Evolutionary conservation across 2,797 vertebrate species (phyloP).

Genomic region (Anolis apletophallus): DNA sequence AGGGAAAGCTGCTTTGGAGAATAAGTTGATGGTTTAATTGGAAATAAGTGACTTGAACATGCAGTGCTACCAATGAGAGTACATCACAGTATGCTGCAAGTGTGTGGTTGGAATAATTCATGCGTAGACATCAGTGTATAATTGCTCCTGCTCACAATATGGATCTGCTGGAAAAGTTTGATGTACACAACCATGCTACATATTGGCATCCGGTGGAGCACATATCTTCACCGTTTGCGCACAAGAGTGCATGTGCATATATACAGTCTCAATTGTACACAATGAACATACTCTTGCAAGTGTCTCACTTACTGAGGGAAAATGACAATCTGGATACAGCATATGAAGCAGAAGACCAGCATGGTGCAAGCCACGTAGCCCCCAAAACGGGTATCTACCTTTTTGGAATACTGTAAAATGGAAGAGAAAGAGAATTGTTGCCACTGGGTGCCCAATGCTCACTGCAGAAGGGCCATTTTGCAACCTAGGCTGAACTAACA

Average conservation of each 20-base stretch:
- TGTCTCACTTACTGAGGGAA: slow-evolving; percentile 89
- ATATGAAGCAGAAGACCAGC: slow-evolving; percentile 95
- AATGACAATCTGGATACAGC: slow-evolving; percentile 92
- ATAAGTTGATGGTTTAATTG: not conserved
- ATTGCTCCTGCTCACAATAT: not conserved
- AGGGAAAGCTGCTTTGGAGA: not conserved
- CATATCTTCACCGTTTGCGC: not conserved
- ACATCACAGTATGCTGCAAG: not conserved
- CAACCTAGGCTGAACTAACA: not conserved
- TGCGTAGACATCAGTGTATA: not conserved
- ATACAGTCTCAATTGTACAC: not conserved
- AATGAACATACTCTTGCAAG: slow-evolving; percentile 6
- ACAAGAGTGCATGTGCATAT: not conserved
- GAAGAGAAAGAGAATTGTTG: not conserved
- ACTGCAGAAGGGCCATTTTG: not conserved
- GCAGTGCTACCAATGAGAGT: not conserved
- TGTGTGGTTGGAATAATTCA: not conserved
- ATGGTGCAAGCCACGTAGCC: slow-evolving; percentile 93
- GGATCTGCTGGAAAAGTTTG: not conserved
- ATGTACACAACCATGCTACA: not conserved
- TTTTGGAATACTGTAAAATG: slow-evolving; percentile 89
- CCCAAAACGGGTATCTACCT: slow-evolving; percentile 93
- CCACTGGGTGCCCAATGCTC: too few relatives aligned
- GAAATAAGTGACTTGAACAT: not conserved
- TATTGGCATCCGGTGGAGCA: not conserved